A percentile compares a stretch with the other conserved stretches of the same genome.
Evolutionary conservation across 1,140 invertebrate genomes (phyloP).

Genomic region (Adelges cooleyi): DNA sequence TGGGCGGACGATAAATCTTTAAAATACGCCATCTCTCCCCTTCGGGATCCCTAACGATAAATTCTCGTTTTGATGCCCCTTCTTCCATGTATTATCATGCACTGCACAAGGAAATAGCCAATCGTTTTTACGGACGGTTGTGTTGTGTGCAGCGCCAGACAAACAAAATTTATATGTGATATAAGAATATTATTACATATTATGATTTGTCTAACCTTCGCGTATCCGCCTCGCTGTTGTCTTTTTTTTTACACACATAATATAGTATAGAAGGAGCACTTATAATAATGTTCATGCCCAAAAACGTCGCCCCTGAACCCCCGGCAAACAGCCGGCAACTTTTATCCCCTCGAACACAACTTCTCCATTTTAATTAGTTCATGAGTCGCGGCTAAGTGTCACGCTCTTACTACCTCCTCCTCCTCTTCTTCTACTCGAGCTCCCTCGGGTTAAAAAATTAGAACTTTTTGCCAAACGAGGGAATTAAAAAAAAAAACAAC

Average conservation of each 20-base stretch:
- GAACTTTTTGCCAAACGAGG: conserved; percentile 19
- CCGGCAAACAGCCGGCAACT: background rate
- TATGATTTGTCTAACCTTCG: background rate
- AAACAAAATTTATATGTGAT: background rate
- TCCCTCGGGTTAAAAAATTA: conserved; percentile 21
- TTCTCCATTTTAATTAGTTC: conserved; percentile 29
- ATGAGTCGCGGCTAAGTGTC: background rate
- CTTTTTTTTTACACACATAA: background rate
- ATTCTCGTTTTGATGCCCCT: conserved; percentile 27
- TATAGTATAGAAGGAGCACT: too few species aligned
- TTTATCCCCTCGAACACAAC: conserved; percentile 21
- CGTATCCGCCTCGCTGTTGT: background rate
- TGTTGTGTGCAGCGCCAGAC: background rate
- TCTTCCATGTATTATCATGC: background rate
- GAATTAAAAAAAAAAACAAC: conserved; percentile 14
- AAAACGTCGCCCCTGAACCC: background rate
- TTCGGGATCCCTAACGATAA: conserved; percentile 11
- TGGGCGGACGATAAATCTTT: conserved; percentile 21
- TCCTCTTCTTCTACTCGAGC: background rate
- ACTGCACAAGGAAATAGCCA: conserved; percentile 27
- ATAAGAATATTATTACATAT: background rate
- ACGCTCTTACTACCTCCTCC: background rate
- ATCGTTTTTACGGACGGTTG: conserved; percentile 26
- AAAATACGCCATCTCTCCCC: conserved; percentile 28
- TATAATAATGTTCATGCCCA: too few species aligned